Base-by-base conservation (phyloP, 2,113 vertebrate species). In the Atractosteus spatula region DNA sequence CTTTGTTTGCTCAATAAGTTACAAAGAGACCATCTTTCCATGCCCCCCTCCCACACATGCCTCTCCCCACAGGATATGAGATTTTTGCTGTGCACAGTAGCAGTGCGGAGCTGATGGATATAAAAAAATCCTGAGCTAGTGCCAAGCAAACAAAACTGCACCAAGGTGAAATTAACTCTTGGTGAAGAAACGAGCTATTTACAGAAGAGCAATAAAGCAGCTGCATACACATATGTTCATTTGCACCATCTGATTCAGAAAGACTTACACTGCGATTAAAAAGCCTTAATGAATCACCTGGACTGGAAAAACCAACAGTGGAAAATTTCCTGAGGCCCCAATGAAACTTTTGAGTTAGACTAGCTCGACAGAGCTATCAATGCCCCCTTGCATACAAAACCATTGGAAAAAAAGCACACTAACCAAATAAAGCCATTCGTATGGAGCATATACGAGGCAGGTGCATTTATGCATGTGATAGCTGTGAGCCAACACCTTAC, bases 251-350 rank as follows among this genome's bases (percentile, higher is more conserved):
- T 72, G 16, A 70, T 70, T 63, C 62, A 41, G 17, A 74, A 41
- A 41, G 54, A 54, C 68, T 70, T 54, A 61, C 13, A 55, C 65
- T 29, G 43, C 43, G 54, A 66, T 75, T 64, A 66, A 61, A 70
- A 68, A 47, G 62, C 41, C 41, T 41, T 79, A 84, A 89, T 89
- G 86, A 91, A 90, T 89, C 88, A 93, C 88, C 88, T 89, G 86
- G 80, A 87, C 83, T 89, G 89, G 90, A 92, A 92, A 92, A 89
- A 88, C 85, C 83, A 91, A 91, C 90, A 89, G 82, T 85, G 89
- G 90, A 73, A 92, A 91, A 88, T 88, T 87, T 83, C 88, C 86
- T 84, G 79, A 71, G 72, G 81, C 83, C 82, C 79, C 66, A 78
- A 85, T 80, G 83, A 82, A 84, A 88, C 87, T 82, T 80, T 78